Percentiles rank a stretch among this genome's conserved stretches.
These are phyloP conservation scores for Drosophila meridiana DNA, from an alignment of 2,888 invertebrate species.

Conservation along the genomic window DNA sequence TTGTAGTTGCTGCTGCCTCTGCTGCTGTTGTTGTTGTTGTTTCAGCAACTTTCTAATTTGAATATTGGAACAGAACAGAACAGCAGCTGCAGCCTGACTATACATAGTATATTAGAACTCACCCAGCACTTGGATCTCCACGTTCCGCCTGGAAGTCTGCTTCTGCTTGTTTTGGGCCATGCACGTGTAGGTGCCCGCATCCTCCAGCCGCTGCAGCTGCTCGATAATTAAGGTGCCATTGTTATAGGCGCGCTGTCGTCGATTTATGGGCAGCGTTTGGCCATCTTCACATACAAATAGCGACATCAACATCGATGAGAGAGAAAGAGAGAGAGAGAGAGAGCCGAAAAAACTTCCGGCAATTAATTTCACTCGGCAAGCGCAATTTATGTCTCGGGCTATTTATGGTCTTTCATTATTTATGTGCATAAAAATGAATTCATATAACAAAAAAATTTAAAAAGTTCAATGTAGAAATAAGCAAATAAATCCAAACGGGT, in stretches of 20 bases:
- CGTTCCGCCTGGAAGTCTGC: conserved; percentile 91
- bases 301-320: background rate
- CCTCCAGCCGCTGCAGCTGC: conserved; percentile 93
- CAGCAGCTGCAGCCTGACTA: background rate
- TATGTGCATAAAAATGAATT: conserved; percentile 6
- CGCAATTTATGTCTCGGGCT: conserved; percentile 56
- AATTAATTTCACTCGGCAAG: conserved; percentile 70
- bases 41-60: conserved; percentile 65
- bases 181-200: conserved; percentile 96
- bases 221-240: conserved; percentile 95
- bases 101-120: conserved; percentile 67
- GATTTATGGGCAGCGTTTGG: conserved; percentile 93
- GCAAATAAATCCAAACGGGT: background rate
- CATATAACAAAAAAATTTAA: background rate
- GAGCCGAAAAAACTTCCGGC: conserved; percentile 50
- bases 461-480: background rate
- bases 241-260: conserved; percentile 93
- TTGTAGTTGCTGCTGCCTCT: conserved; percentile 30
- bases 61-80: conserved; percentile 57
- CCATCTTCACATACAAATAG: conserved; percentile 88
- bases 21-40: conserved; percentile 6
- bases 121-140: conserved; percentile 91
- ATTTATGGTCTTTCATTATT: conserved; percentile 24
- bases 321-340: background rate
- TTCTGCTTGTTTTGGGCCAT: conserved; percentile 94